These are phyloP conservation scores for Lepeophtheirus nordmannii DNA, from an alignment of 2,888 invertebrate genomes.

Conservation along the genomic window DNA sequence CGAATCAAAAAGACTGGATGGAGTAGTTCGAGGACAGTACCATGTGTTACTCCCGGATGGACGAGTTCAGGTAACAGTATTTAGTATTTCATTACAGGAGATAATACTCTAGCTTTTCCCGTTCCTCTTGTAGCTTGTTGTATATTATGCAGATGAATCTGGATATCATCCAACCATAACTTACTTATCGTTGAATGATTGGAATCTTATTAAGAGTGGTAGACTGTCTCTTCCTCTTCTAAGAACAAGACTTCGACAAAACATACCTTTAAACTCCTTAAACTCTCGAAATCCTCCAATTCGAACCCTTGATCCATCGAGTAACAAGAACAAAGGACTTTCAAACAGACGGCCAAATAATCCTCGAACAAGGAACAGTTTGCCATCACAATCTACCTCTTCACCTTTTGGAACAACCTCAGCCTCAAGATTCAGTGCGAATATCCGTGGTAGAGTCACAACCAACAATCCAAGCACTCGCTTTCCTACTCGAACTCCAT, in stretches of 20 bases:
- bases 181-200: not conserved
- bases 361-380: not conserved
- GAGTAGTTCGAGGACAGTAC: not conserved
- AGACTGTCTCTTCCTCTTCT: not conserved
- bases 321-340: not conserved
- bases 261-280: not conserved
- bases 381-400: not conserved
- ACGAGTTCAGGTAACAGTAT: not conserved
- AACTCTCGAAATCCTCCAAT: too few relatives aligned
- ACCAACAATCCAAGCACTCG: not conserved
- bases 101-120: too few relatives aligned
- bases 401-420: not conserved
- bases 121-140: not conserved
- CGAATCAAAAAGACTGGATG: not conserved
- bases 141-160: not conserved
- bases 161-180: conserved; percentile 4
- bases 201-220: not conserved
- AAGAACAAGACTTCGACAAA: not conserved
- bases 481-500: not conserved
- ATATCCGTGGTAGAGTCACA: not conserved
- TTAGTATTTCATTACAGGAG: too few relatives aligned
- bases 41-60: not conserved
- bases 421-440: not conserved
- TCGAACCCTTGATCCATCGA: not conserved
- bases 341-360: not conserved